Evolutionary conservation across 1,140 invertebrate genomes (phyloP), one percentile per base, ranked within the genome.

Genomic region (Drosophila setifemur): DNA sequence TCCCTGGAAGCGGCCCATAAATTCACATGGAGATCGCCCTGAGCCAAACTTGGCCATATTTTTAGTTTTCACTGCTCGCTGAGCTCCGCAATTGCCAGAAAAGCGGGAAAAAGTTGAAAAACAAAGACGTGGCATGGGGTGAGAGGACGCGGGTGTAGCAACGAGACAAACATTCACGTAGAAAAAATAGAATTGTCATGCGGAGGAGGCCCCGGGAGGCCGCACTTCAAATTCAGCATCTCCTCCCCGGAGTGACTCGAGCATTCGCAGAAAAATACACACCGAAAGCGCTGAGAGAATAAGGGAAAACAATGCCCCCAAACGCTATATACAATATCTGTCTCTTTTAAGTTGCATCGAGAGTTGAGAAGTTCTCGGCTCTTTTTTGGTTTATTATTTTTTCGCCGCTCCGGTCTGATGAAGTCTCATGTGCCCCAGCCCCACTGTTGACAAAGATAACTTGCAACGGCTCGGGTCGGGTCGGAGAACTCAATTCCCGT

Each of bases 41-140:
- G 78, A 83, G 79, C 69, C 60, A 85, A 85, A 75, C 74, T 86
- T 85, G 76, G 74, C 60, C 81, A 85, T 86, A 85, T 83, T 83
- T 83, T 83, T 78, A 74, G 74, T 83, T 83, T 83, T 57, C 74
- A 63, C 58, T 53, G 55, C 72, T 75, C 66, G 53, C 77, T 50
- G 53, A 66, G 73, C 39, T 63, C 40, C 35, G 43, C 69, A 85
- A 81, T 81, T 72, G 77, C 60, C 58, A 76, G 44, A 54, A 69
- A 82, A 58, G 57, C 63, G 57, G 44, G 18, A 26, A 66, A 55
- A 63, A 75, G 43, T 40, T 45, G 16, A 39, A 23, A 48, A 29
- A 35, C 19, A 39, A 25, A 61, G 29, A 35, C 39, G 39, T 28
- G 18, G 43, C 50, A 54, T 50, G 44, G 18, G 23, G 40, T 3